Evolutionary conservation across 2,113 vertebrate genomes (phyloP).

Genomic region (Gavia stellata): DNA sequence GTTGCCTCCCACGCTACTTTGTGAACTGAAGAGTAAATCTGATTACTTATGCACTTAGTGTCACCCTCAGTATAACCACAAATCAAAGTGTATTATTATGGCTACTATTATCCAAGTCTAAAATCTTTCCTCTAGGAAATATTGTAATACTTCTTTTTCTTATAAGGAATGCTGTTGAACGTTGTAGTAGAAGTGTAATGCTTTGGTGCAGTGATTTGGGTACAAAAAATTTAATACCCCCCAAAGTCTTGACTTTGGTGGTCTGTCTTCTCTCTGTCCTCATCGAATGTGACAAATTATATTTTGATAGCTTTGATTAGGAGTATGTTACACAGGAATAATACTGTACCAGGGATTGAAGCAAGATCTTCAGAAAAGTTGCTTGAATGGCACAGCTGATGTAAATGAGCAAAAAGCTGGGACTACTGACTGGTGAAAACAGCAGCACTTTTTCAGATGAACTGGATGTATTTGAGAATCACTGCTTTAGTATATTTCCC

Average conservation of each 20-base stretch:
- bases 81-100: background rate
- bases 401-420: background rate
- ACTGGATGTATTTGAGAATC: background rate
- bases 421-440: background rate
- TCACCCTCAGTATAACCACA: background rate
- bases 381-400: background rate
- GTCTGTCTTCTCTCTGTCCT: background rate
- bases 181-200: background rate
- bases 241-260: background rate
- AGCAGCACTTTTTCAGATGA: background rate
- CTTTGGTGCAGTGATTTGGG: background rate
- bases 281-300: background rate
- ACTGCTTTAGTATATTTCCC: background rate
- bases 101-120: background rate
- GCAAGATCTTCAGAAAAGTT: background rate
- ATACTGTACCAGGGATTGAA: background rate
- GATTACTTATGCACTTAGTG: background rate
- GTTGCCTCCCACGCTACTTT: background rate
- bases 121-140: background rate
- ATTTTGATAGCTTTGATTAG: background rate
- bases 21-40: background rate
- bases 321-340: background rate
- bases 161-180: background rate
- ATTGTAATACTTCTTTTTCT: background rate
- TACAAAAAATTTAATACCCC: background rate